These are phyloP conservation scores for Clanis bilineata DNA, from an alignment of 2,888 invertebrate species.

Conservation along the genomic window DNA sequence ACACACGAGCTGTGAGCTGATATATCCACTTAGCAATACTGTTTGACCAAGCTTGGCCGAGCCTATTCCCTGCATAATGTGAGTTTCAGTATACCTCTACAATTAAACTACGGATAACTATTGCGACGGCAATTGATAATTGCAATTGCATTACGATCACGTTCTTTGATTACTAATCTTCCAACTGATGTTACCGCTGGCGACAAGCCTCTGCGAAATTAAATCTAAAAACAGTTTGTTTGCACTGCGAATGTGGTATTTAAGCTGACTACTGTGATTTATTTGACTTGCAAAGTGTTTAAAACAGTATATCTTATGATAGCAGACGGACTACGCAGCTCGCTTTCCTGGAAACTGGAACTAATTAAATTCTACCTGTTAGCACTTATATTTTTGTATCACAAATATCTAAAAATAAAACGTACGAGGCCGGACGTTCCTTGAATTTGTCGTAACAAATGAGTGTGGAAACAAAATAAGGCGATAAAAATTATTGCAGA, in stretches of 20 bases:
- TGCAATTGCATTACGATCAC: background rate
- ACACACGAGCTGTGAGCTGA: background rate
- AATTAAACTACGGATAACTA: background rate
- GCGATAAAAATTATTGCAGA: background rate
- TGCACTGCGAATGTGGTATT: conserved; percentile 8
- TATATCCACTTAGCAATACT: background rate
- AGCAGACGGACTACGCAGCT: conserved; percentile 1
- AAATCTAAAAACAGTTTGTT: background rate
- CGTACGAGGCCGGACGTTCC: background rate
- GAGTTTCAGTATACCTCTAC: background rate
- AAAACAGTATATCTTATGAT: conserved; percentile 10
- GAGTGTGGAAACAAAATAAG: background rate
- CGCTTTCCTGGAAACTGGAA: background rate
- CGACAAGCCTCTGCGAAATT: background rate
- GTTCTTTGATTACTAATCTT: background rate
- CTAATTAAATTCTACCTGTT: background rate
- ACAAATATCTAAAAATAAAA: background rate
- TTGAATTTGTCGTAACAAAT: background rate
- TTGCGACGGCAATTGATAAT: no score
- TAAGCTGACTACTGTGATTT: conserved; percentile 5
- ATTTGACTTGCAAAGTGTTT: conserved; percentile 3
- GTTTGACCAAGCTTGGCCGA: background rate
- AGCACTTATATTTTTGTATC: background rate
- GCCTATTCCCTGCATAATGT: background rate
- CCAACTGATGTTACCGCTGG: background rate